Conservation (phyloP, 2,888 invertebrate species). For the Ennomos fuscantarius region DNA sequence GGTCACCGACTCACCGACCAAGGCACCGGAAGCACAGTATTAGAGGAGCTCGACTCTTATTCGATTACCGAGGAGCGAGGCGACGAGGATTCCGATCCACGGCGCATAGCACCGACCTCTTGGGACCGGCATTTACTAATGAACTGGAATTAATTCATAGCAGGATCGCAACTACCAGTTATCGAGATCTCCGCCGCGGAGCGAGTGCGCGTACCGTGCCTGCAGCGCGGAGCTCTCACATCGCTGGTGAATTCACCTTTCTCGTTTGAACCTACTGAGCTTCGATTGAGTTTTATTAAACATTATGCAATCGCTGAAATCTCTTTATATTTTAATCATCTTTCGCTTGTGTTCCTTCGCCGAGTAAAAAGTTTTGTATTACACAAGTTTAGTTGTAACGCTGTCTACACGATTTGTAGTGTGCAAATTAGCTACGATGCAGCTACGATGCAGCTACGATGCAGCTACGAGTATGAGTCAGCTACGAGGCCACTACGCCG, state of each 20-base stretch:
- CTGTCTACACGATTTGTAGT: no score
- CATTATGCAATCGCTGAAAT: no score
- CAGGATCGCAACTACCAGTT: not conserved
- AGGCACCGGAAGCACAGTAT: constrained; percentile 12
- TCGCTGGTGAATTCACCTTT: not conserved
- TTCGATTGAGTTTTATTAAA: no score
- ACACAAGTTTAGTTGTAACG: no score
- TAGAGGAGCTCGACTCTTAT: constrained; percentile 17
- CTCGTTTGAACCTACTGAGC: no score
- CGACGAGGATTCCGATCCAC: constrained; percentile 36
- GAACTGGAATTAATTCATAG: constrained; percentile 40
- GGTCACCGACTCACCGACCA: not conserved
- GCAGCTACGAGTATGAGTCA: no score
- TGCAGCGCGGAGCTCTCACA: not conserved
- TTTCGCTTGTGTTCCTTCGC: no score
- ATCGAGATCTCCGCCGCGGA: not conserved
- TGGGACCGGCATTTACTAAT: constrained; percentile 42
- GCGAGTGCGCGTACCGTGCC: not conserved
- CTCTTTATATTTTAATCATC: no score
- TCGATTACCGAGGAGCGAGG: constrained; percentile 29
- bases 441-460: no score
- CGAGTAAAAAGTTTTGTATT: no score
- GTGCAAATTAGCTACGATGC: no score
- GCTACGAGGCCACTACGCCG: no score
- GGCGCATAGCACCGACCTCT: constrained; percentile 33